A percentile compares a stretch with the other conserved stretches of the same genome.
phyloP scores from a whole-genome alignment of 2,888 invertebrate species.

The Caenorhabditis macrosperma region DNA sequence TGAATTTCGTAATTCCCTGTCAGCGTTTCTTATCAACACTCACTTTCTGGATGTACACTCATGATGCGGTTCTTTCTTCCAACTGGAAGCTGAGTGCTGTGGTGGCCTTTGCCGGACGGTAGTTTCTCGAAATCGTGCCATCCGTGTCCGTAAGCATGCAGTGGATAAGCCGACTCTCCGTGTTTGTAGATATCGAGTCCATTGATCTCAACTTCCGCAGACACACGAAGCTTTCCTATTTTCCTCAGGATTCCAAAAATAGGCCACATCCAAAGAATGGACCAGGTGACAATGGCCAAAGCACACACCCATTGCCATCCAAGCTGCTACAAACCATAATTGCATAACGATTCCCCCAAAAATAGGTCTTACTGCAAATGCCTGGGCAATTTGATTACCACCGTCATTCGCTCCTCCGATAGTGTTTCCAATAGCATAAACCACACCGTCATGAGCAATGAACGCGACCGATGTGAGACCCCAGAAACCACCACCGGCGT shows the following conservation, averaged over 20 bases:
- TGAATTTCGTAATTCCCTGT: conserved; percentile 23
- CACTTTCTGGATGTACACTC: conserved; percentile 66
- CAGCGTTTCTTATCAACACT: not conserved
- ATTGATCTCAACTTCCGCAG: conserved; percentile 70
- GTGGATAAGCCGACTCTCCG: conserved; percentile 71
- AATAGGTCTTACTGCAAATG: conserved; percentile 61
- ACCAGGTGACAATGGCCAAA: conserved; percentile 69
- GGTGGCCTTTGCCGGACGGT: conserved; percentile 31
- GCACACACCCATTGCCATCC: conserved; percentile 71
- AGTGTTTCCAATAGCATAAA: conserved; percentile 69
- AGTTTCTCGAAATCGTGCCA: conserved; percentile 70
- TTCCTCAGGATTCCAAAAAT: conserved; percentile 66
- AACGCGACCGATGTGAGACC: conserved; percentile 80
- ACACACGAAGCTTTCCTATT: conserved; percentile 68
- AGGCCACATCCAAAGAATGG: conserved; percentile 68
- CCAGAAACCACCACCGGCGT: conserved; percentile 83
- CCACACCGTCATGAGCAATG: conserved; percentile 71
- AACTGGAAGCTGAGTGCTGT: conserved; percentile 51
- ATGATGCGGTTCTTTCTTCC: conserved; percentile 50
- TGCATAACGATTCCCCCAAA: no score
- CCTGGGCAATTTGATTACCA: conserved; percentile 58
- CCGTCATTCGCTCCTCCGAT: conserved; percentile 59
- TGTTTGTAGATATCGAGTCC: conserved; percentile 72
- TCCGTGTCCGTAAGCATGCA: conserved; percentile 72
- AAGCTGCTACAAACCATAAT: conserved; percentile 65